Percentiles rank a stretch among this genome's conserved stretches.
phyloP scores from a whole-genome alignment of 2,797 vertebrate species.

The Scarus forsteni region DNA sequence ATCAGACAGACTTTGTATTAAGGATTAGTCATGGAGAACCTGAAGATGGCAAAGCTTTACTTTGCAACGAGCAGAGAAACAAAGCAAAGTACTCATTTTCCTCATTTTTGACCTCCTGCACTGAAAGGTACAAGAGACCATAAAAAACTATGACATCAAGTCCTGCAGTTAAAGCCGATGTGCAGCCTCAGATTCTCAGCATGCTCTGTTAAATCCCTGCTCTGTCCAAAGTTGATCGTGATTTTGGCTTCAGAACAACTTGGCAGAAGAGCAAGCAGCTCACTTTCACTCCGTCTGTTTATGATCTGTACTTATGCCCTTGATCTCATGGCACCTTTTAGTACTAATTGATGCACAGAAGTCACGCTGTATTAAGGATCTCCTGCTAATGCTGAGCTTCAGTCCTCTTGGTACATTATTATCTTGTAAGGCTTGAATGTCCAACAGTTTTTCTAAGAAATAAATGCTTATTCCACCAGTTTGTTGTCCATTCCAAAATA shows the following conservation, averaged over 20 bases:
- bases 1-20: background rate
- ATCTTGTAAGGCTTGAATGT: background rate
- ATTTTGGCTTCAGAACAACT: background rate
- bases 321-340: conserved; percentile 3
- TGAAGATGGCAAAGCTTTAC: background rate
- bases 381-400: background rate
- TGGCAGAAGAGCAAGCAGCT: background rate
- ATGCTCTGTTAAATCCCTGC: background rate
- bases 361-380: background rate
- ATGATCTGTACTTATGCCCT: background rate
- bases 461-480: background rate
- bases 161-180: background rate
- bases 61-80: background rate
- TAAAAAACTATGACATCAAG: background rate
- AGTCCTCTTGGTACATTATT: background rate
- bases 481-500: background rate
- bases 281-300: background rate
- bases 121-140: too few species aligned
- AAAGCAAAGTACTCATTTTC: background rate
- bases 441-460: background rate
- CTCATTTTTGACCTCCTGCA: too few species aligned
- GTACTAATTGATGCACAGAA: background rate
- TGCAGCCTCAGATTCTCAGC: background rate
- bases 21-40: background rate
- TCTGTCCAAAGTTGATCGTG: background rate